A percentile compares a stretch with the other conserved stretches of the same genome.
Conservation (phyloP, 2,888 invertebrate species). For the Meteorus colon region DNA sequence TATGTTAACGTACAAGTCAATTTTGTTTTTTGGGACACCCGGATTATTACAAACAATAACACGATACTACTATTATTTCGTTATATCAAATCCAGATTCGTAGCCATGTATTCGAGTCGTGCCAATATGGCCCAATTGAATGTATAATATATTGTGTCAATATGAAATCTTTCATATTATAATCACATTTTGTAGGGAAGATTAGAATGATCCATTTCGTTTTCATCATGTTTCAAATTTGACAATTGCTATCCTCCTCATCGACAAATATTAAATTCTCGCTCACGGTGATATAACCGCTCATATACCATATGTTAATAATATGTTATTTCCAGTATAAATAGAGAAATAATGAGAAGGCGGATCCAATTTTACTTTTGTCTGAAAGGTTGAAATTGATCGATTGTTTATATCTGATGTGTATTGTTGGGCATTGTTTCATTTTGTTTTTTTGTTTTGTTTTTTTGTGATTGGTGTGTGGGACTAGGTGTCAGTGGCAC, state of each 20-base stretch:
- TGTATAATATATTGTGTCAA: background rate
- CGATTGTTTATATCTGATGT: conserved; percentile 45
- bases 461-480: conserved; percentile 56
- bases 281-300: background rate
- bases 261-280: background rate
- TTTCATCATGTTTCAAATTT: background rate
- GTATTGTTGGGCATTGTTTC: conserved; percentile 46
- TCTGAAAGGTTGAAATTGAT: background rate
- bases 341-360: background rate
- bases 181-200: background rate
- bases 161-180: background rate
- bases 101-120: background rate
- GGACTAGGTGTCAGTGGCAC: conserved; percentile 76
- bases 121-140: background rate
- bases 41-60: too few relatives aligned
- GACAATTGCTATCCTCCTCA: background rate
- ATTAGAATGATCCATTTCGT: background rate
- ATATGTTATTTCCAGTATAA: background rate
- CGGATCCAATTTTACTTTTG: background rate
- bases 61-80: background rate
- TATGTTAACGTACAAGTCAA: too few relatives aligned
- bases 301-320: background rate
- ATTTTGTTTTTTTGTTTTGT: conserved; percentile 29
- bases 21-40: too few relatives aligned
- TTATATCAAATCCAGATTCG: background rate